phyloP scores from a whole-genome alignment of 2,888 invertebrate species.

The Hartigia nigra region DNA sequence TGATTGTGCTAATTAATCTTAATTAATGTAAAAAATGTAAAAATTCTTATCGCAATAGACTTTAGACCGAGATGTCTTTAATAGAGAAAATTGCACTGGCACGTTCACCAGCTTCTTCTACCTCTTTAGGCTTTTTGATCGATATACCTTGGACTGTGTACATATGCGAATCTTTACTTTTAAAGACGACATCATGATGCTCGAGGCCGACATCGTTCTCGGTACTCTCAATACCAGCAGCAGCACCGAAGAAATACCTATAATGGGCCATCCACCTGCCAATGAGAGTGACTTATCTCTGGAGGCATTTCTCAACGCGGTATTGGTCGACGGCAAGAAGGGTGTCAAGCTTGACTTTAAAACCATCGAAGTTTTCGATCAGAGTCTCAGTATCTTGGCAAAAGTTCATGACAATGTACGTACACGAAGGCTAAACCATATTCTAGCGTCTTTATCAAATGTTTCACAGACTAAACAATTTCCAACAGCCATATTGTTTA shows the following conservation, averaged over 20 bases:
- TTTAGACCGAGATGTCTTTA: neutral
- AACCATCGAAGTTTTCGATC: constrained; percentile 77
- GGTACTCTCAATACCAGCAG: constrained; percentile 70
- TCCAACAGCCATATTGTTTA: neutral
- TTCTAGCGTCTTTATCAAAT: neutral
- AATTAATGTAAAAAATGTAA: neutral
- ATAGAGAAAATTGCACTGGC: constrained; percentile 17
- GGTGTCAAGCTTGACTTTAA: constrained; percentile 93
- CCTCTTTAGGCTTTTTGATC: constrained; percentile 44
- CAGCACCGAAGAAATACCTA: constrained; percentile 70
- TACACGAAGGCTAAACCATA: constrained; percentile 2
- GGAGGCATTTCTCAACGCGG: constrained; percentile 75
- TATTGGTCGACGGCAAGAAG: constrained; percentile 71
- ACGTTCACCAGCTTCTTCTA: constrained; percentile 28
- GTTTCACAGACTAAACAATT: neutral
- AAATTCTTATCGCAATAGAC: neutral
- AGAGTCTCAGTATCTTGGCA: constrained; percentile 68
- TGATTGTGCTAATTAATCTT: neutral
- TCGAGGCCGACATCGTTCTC: constrained; percentile 87
- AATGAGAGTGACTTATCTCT: constrained; percentile 80
- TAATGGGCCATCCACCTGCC: constrained; percentile 90
- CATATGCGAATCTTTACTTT: constrained; percentile 29
- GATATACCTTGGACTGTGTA: constrained; percentile 45
- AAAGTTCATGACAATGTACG: constrained; percentile 63
- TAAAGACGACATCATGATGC: constrained; percentile 78